phyloP scores from a whole-genome alignment of 2,888 invertebrate species.

The Chrysotoxum bicinctum region DNA sequence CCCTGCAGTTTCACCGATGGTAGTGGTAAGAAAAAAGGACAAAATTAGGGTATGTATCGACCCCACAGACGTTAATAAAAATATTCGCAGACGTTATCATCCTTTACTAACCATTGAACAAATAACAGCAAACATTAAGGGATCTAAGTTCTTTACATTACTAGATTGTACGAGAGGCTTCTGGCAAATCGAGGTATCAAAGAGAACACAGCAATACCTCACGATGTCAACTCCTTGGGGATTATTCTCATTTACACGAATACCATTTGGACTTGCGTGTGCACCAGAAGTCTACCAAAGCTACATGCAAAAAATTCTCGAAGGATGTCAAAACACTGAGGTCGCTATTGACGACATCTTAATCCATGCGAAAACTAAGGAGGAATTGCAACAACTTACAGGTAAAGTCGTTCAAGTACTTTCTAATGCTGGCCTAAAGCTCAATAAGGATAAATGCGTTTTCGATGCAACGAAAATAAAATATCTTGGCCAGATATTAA shows the following conservation, averaged over 20 bases:
- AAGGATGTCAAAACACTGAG: constrained; percentile 66
- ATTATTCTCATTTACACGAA: constrained; percentile 64
- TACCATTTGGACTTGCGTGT: constrained; percentile 68
- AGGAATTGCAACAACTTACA: constrained; percentile 68
- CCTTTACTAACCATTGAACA: constrained; percentile 64
- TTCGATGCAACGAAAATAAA: constrained; percentile 54
- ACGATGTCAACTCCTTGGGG: constrained; percentile 72
- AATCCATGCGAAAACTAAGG: constrained; percentile 70
- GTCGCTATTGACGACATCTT: constrained; percentile 74
- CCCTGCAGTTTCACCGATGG: neutral
- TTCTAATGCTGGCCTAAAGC: constrained; percentile 71
- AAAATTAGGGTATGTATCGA: constrained; percentile 54
- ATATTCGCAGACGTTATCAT: constrained; percentile 58
- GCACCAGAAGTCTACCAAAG: constrained; percentile 75
- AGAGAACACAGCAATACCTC: constrained; percentile 58
- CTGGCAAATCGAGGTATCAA: constrained; percentile 71
- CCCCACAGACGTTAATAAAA: constrained; percentile 65
- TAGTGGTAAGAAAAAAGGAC: constrained; percentile 1
- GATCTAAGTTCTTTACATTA: constrained; percentile 62
- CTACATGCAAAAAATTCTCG: constrained; percentile 66
- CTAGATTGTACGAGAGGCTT: constrained; percentile 68
- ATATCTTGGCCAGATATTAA: constrained; percentile 14
- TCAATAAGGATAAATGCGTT: constrained; percentile 74
- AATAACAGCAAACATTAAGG: constrained; percentile 57
- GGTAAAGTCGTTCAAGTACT: constrained; percentile 65